Conservation (phyloP, 2,888 invertebrate species). For the Xanthorhoe spadicearia region DNA sequence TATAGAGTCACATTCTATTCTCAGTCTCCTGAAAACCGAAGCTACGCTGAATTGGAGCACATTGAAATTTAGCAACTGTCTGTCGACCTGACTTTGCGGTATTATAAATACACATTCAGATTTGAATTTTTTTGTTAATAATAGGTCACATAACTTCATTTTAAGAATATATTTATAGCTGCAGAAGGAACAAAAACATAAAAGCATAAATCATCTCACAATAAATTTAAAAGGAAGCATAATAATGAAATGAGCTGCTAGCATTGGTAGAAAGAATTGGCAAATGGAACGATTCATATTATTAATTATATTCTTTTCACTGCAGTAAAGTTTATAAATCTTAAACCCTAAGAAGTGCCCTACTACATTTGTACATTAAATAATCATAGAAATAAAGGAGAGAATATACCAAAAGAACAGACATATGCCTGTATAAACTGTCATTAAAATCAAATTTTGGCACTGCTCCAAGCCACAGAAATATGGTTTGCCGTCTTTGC, state of each 20-base stretch:
- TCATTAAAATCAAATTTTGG: slow-evolving; percentile 83
- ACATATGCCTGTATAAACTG: slow-evolving; percentile 77
- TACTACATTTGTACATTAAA: slow-evolving; percentile 33
- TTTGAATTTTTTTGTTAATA: slow-evolving; percentile 58
- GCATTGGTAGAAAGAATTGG: not conserved
- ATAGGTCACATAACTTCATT: slow-evolving; percentile 64
- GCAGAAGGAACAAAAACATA: not conserved
- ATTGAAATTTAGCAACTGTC: slow-evolving; percentile 84
- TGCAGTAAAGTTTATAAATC: not conserved
- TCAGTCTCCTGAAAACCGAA: slow-evolving; percentile 67
- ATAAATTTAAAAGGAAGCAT: slow-evolving; percentile 1
- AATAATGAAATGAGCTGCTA: not conserved
- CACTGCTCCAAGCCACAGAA: slow-evolving; percentile 70
- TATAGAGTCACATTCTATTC: slow-evolving; percentile 61
- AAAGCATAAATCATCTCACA: not conserved
- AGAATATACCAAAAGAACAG: slow-evolving; percentile 63
- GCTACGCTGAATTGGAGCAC: slow-evolving; percentile 77
- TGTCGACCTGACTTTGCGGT: slow-evolving; percentile 55
- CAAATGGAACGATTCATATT: not conserved
- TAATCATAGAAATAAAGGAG: slow-evolving; percentile 50
- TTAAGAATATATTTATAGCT: not conserved
- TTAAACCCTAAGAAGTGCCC: slow-evolving; percentile 6
- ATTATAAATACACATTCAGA: slow-evolving; percentile 76
- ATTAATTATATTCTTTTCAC: not conserved
- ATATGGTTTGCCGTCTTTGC: slow-evolving; percentile 76